Base-by-base conservation (phyloP, 2,113 vertebrate species). In the Rhinolophus ferrumequinum region DNA sequence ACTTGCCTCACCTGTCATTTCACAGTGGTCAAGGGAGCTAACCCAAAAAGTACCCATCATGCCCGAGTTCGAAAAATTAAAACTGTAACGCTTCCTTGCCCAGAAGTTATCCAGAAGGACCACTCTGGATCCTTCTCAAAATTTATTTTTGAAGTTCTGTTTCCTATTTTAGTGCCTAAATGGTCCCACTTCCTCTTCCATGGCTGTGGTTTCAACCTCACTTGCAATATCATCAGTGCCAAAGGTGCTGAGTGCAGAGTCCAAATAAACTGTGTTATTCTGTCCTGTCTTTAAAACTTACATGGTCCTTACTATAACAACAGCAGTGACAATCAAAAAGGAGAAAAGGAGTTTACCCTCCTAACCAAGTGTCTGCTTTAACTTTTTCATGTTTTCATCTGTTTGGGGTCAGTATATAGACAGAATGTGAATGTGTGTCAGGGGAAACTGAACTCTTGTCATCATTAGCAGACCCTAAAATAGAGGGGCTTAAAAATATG, bases 341-440 rank as follows among this genome's bases (percentile, higher is more conserved):
- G n/a, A 77, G 30, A 52, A 84, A 75, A 38, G 26, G 33, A 54
- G 35, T 83, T 82, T 8, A 14, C 15, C 33, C 16, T 58, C n/a
- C 58, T 35, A 10, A 66, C 22, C 47, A 77, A 83, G 75, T 30
- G 14, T 54, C 38, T 85, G 0, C 81, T 92, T 92, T 56, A 86
- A 87, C 50, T 44, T 70, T 72, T 88, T 85, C 21, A 16, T 41
- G 41, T 88, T 94, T 84, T 90, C 41, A 58, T 82, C 89, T 86
- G 60, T 13, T 69, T 69, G 62, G 13, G 50, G 19, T 66, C 33
- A 41, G 14, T 69, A 52, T 6, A 26, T 26, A 76, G 19, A 24
- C 22, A 15, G 69, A 80, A 33, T 26, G 18, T 79, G n/a, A 56
- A 44, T 21, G 14, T 52, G 28, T 11, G 3, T 81, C 28, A 67